These are phyloP conservation scores for Drosophila limbata DNA, from an alignment of 2,888 invertebrate species.

Conservation along the genomic window DNA sequence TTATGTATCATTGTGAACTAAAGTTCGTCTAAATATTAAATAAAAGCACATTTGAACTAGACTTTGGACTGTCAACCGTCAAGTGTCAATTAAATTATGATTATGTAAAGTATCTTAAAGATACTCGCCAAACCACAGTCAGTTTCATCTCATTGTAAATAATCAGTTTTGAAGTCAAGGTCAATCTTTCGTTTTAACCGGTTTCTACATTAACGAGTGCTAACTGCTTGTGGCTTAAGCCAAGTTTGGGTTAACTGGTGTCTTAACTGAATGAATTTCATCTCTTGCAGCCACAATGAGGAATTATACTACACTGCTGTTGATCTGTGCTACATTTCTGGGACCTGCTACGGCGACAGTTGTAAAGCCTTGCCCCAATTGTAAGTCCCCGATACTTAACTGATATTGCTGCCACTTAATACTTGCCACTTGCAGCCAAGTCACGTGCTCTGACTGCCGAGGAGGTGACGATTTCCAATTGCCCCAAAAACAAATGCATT, in stretches of 20 bases:
- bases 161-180: conserved; percentile 63
- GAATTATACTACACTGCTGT: conserved; percentile 45
- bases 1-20: background rate
- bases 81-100: conserved; percentile 1
- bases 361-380: conserved; percentile 75
- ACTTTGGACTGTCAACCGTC: conserved; percentile 9
- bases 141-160: conserved; percentile 4
- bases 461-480: conserved; percentile 87
- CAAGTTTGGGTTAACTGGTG: conserved; percentile 38
- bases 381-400: conserved; percentile 68
- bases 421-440: conserved; percentile 83
- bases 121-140: background rate
- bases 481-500: conserved; percentile 88
- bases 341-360: conserved; percentile 64
- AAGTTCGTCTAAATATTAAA: background rate
- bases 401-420: background rate
- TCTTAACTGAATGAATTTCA: background rate
- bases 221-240: conserved; percentile 1
- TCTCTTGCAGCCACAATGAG: conserved; percentile 52
- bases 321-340: conserved; percentile 51
- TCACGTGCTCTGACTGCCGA: conserved; percentile 84
- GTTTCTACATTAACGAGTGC: conserved; percentile 39
- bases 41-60: background rate
- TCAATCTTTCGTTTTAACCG: conserved; percentile 67
- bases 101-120: conserved; percentile 11